Percentiles rank a stretch among this genome's conserved stretches.
Evolutionary conservation across 2,797 vertebrate genomes (phyloP).

Genomic region (Muscicapa comitata): DNA sequence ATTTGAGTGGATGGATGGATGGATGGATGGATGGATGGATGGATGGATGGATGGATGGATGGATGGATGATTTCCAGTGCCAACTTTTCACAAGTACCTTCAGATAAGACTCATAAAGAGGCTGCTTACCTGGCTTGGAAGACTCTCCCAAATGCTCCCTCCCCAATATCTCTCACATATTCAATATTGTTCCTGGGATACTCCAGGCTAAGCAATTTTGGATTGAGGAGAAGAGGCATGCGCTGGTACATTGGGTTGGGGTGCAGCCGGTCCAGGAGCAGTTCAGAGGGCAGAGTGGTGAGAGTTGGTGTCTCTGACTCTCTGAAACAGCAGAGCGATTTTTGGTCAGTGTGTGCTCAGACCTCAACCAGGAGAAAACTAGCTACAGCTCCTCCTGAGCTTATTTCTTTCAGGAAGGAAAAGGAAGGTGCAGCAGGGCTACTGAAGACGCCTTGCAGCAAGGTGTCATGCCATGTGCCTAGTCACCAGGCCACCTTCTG

Average conservation of each 20-base stretch:
- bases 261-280: conserved; percentile 91
- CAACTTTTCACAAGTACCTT: not conserved
- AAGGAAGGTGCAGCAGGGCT: not conserved
- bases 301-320: conserved; percentile 85
- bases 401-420: not conserved
- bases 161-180: conserved; percentile 95
- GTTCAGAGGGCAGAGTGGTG: conserved; percentile 89
- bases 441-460: not conserved
- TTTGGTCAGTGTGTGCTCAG: not conserved
- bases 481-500: not conserved
- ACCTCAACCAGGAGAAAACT: not conserved
- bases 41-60: not conserved
- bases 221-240: conserved; percentile 92
- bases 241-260: conserved; percentile 99
- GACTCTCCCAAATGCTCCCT: conserved; percentile 96
- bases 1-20: not conserved
- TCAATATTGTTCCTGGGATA: conserved; percentile 98
- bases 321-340: conserved; percentile 43
- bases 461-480: not conserved
- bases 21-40: not conserved
- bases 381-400: not conserved
- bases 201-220: conserved; percentile 91
- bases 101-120: not conserved
- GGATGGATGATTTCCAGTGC: not conserved
- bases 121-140: conserved; percentile 90